These are phyloP conservation scores for Hypercompe scribonia DNA, from an alignment of 2,888 invertebrate genomes.

Conservation along the genomic window DNA sequence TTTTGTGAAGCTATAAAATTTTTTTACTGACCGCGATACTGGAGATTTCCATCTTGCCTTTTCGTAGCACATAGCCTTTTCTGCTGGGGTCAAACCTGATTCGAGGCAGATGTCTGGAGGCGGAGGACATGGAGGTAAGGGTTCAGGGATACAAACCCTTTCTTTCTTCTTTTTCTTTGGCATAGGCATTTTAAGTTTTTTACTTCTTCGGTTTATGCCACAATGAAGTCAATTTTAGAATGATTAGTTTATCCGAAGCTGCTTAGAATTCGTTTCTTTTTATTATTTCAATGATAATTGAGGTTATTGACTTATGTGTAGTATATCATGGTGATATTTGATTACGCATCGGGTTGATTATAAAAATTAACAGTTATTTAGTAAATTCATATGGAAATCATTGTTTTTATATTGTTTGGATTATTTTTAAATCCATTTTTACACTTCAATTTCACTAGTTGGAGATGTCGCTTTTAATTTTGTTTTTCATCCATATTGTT, in stretches of 20 bases:
- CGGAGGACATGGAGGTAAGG: slow-evolving; percentile 27
- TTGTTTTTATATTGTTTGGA: not conserved
- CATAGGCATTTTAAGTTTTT: slow-evolving; percentile 20
- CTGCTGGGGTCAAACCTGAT: slow-evolving; percentile 23
- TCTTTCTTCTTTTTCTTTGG: slow-evolving; percentile 35
- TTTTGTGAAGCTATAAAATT: slow-evolving; percentile 3
- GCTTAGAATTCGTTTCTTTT: not conserved
- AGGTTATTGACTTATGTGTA: not conserved
- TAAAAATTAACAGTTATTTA: not conserved
- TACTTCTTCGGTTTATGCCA: not conserved
- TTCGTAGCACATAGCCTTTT: slow-evolving; percentile 34
- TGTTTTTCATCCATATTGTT: not conserved
- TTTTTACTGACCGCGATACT: slow-evolving; percentile 18
- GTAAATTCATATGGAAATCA: not conserved
- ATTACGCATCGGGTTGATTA: not conserved
- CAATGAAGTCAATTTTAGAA: not conserved
- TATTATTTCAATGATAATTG: not conserved
- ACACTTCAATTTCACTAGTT: not conserved
- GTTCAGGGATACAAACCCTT: slow-evolving; percentile 13
- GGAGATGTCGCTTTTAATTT: not conserved
- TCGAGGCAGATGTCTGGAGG: slow-evolving; percentile 29
- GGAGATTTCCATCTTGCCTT: slow-evolving; percentile 22
- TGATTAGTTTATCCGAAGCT: too few relatives aligned
- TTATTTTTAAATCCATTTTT: not conserved
- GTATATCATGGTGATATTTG: not conserved